These are phyloP conservation scores for Trichogramma pretiosum DNA, from an alignment of 1,140 invertebrate species.

Conservation along the genomic window DNA sequence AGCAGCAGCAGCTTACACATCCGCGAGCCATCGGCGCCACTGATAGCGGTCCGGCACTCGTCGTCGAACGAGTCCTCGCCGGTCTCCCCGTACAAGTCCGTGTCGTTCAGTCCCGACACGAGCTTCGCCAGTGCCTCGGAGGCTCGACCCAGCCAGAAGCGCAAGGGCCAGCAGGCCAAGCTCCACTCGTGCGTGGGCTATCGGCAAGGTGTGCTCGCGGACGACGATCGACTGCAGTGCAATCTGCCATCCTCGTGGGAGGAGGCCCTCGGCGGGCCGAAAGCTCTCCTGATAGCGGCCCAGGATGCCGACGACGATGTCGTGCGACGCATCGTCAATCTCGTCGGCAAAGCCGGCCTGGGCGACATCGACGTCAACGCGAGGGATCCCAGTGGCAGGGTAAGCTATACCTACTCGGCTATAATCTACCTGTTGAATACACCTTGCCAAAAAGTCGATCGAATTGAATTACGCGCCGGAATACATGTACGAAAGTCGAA, in stretches of 20 bases:
- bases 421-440: conserved; percentile 61
- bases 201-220: conserved; percentile 29
- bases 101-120: conserved; percentile 40
- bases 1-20: neutral
- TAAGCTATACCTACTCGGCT: conserved; percentile 50
- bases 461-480: too few relatives aligned
- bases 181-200: conserved; percentile 36
- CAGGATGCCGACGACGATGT: conserved; percentile 36
- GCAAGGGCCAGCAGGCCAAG: conserved; percentile 32
- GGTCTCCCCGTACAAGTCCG: conserved; percentile 33
- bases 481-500: too few relatives aligned
- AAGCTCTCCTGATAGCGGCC: conserved; percentile 35
- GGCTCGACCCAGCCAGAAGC: conserved; percentile 2
- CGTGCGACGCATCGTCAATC: conserved; percentile 29
- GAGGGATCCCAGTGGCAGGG: conserved; percentile 39
- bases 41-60: too few relatives aligned
- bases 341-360: conserved; percentile 26
- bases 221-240: conserved; percentile 4
- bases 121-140: conserved; percentile 31
- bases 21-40: too few relatives aligned
- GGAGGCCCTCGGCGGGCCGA: conserved; percentile 28
- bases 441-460: too few relatives aligned
- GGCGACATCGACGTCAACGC: conserved; percentile 36
- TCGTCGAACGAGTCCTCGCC: neutral
- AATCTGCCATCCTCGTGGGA: conserved; percentile 29